Evolutionary conservation across 2,888 invertebrate genomes (phyloP).

Genomic region (Tuberolachnus salignus): DNA sequence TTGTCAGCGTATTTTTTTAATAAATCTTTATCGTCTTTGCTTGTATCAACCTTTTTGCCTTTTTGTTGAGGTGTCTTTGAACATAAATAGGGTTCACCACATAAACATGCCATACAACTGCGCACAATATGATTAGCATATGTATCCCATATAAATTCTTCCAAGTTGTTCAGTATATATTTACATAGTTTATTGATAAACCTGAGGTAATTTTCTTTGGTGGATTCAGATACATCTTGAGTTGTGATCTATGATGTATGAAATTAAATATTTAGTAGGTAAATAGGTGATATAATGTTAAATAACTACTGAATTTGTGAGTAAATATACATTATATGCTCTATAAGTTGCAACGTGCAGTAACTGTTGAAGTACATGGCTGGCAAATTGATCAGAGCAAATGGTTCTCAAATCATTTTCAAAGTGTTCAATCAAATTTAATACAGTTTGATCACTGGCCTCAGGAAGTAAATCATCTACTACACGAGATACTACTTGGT

Average conservation of each 20-base stretch:
- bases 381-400: slow-evolving; percentile 77
- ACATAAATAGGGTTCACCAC: slow-evolving; percentile 67
- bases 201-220: slow-evolving; percentile 60
- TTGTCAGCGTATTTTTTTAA: slow-evolving; percentile 70
- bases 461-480: slow-evolving; percentile 77
- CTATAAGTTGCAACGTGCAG: slow-evolving; percentile 67
- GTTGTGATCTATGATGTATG: background rate
- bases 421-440: slow-evolving; percentile 70
- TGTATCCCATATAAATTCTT: slow-evolving; percentile 80
- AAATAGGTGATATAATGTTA: background rate
- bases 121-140: slow-evolving; percentile 80
- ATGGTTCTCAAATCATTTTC: slow-evolving; percentile 72
- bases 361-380: slow-evolving; percentile 78
- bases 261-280: background rate
- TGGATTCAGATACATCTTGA: background rate
- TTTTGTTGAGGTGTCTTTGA: slow-evolving; percentile 20
- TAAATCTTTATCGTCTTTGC: slow-evolving; percentile 66
- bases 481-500: slow-evolving; percentile 80
- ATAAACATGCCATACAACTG: slow-evolving; percentile 73
- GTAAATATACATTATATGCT: slow-evolving; percentile 61
- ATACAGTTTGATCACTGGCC: slow-evolving; percentile 69
- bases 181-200: slow-evolving; percentile 75
- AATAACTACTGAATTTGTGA: background rate
- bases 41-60: slow-evolving; percentile 25
- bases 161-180: slow-evolving; percentile 81